These are phyloP conservation scores for Drosophila athabasca DNA, from an alignment of 1,140 invertebrate species.

Conservation along the genomic window DNA sequence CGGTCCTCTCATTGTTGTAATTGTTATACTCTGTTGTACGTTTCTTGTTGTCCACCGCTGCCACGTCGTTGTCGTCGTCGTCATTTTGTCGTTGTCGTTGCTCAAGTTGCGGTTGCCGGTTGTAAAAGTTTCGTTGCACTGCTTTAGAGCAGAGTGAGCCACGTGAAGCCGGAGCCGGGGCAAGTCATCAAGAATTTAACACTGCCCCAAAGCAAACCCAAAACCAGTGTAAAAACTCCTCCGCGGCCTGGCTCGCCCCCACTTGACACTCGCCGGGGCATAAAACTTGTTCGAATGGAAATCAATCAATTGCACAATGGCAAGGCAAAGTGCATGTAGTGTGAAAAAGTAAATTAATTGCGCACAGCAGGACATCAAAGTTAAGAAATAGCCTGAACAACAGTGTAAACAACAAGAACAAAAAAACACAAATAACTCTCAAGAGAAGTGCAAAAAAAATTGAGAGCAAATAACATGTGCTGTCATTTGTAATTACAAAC, in stretches of 20 bases:
- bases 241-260: conserved; percentile 16
- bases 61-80: not conserved
- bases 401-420: not conserved
- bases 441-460: conserved; percentile 3
- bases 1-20: conserved; percentile 25
- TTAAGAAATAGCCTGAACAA: conserved; percentile 32
- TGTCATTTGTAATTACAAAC: conserved; percentile 78
- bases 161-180: too few relatives aligned
- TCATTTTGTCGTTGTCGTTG: conserved; percentile 8
- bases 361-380: conserved; percentile 52
- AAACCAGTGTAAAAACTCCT: not conserved
- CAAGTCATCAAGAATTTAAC: too few relatives aligned
- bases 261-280: not conserved
- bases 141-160: too few relatives aligned
- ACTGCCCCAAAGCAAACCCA: conserved; percentile 16
- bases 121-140: conserved; percentile 13
- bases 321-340: conserved; percentile 53
- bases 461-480: conserved; percentile 36
- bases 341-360: conserved; percentile 76
- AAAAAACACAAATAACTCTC: conserved; percentile 9
- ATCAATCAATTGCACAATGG: conserved; percentile 71
- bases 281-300: conserved; percentile 55
- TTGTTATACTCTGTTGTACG: conserved; percentile 15
- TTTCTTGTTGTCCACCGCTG: too few relatives aligned
- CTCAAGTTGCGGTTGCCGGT: conserved; percentile 15